Conservation (phyloP, 1,140 invertebrate genomes). For the Tetramorium parvispinum region DNA sequence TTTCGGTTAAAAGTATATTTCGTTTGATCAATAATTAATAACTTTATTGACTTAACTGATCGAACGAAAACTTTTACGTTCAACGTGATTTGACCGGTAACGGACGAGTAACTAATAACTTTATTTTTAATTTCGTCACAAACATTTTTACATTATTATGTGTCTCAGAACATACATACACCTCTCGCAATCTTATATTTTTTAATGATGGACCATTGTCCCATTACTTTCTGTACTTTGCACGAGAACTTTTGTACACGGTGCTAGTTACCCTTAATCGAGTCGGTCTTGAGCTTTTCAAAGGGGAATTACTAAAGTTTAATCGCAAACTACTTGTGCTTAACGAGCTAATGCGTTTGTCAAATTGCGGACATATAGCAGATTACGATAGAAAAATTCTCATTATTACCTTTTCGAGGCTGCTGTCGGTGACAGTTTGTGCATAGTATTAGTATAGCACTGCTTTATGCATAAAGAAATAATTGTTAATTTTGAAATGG, state of each 20-base stretch:
- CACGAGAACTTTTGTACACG: conserved; percentile 25
- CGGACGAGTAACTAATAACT: not conserved
- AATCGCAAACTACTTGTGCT: conserved; percentile 2
- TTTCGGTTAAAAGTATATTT: not conserved
- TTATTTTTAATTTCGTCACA: not conserved
- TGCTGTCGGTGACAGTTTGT: not conserved
- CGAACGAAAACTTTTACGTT: too few species aligned
- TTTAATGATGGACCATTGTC: conserved; percentile 11
- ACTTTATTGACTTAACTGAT: too few species aligned
- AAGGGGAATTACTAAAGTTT: conserved; percentile 37
- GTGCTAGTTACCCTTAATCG: conserved; percentile 37
- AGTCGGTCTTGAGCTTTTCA: conserved; percentile 22
- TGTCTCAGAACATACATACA: not conserved
- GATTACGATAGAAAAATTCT: not conserved
- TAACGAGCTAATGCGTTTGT: conserved; percentile 49
- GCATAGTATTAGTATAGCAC: too few species aligned
- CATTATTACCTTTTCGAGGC: not conserved
- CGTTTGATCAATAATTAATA: not conserved
- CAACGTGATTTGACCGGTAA: too few species aligned
- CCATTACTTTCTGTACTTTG: not conserved
- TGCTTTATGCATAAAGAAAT: not conserved
- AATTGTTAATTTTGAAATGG: conserved; percentile 8
- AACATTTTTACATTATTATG: not conserved
- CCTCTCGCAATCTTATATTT: not conserved
- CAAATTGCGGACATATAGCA: not conserved